Percentiles rank a stretch among this genome's conserved stretches.
Evolutionary conservation across 2,888 invertebrate species (phyloP).

Genomic region (Lagria hirta): DNA sequence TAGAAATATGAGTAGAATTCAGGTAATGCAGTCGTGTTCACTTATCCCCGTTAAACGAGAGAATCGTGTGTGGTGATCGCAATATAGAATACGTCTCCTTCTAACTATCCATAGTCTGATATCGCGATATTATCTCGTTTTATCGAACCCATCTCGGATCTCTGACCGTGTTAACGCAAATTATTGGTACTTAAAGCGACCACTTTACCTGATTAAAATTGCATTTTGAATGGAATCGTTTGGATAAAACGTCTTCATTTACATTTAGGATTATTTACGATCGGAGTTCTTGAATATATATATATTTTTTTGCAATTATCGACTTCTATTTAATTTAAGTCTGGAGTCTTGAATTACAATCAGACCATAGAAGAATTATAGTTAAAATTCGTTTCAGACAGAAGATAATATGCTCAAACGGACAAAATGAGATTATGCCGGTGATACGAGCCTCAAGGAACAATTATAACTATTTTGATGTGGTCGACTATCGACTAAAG

Average conservation of each 20-base stretch:
- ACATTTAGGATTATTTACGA: conserved; percentile 27
- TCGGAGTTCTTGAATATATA: conserved; percentile 14
- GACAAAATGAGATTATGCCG: conserved; percentile 42
- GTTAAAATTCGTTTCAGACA: conserved; percentile 32
- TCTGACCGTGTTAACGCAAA: conserved; percentile 40
- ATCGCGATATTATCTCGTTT: conserved; percentile 37
- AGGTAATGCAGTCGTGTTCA: conserved; percentile 38
- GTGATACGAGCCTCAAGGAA: conserved; percentile 36
- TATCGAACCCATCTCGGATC: conserved; percentile 38
- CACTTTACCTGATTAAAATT: conserved; percentile 33
- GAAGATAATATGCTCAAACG: conserved; percentile 39
- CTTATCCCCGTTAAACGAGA: conserved; percentile 37
- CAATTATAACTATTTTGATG: conserved; percentile 40
- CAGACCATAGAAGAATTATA: conserved; percentile 14
- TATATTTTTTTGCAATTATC: neutral
- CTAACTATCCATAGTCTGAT: conserved; percentile 28
- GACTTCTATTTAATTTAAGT: conserved; percentile 7
- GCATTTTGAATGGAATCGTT: conserved; percentile 31
- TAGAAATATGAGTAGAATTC: conserved; percentile 30
- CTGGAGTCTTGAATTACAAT: conserved; percentile 20
- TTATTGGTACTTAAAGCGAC: conserved; percentile 35
- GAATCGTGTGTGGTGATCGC: conserved; percentile 43
- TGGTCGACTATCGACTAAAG: conserved; percentile 33
- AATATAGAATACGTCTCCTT: conserved; percentile 25
- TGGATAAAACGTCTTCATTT: conserved; percentile 31